A percentile compares a stretch with the other conserved stretches of the same genome.
phyloP scores from a whole-genome alignment of 2,888 invertebrate genomes.

The Hermaeophaga mercurialis region DNA sequence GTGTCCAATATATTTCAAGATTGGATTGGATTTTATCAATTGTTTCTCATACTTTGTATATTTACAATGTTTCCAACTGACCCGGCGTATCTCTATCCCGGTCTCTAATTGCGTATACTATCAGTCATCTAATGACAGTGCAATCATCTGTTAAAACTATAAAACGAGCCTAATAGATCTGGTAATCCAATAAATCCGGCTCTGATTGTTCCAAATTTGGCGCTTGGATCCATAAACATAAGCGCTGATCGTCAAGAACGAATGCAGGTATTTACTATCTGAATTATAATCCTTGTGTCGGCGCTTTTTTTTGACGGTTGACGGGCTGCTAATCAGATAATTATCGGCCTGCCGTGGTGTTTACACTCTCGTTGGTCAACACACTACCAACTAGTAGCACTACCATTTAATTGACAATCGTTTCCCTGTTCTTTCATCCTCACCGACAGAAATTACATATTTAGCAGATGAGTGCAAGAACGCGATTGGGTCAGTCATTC shows the following conservation, averaged over 20 bases:
- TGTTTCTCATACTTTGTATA: too few species aligned
- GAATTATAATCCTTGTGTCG: conserved; percentile 32
- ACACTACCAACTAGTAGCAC: conserved; percentile 19
- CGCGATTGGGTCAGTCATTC: conserved; percentile 5
- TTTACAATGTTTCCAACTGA: too few species aligned
- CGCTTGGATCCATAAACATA: conserved; percentile 8
- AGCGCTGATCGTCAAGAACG: conserved; percentile 4
- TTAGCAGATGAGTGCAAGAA: conserved; percentile 27
- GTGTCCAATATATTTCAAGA: too few species aligned
- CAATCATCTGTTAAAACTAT: too few species aligned
- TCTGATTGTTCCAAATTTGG: conserved; percentile 14
- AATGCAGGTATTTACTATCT: conserved; percentile 33
- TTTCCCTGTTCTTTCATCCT: conserved; percentile 30
- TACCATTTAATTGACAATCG: conserved; percentile 30
- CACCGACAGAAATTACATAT: conserved; percentile 33
- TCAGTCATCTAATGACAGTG: too few species aligned
- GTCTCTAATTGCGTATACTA: too few species aligned
- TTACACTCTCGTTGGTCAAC: conserved; percentile 33
- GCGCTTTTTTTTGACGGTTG: conserved; percentile 31
- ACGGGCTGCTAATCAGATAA: conserved; percentile 35
- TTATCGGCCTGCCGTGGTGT: conserved; percentile 36
- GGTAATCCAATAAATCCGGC: conserved; percentile 11
- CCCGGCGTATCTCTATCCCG: too few species aligned
- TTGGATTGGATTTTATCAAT: too few species aligned
- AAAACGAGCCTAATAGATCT: conserved; percentile 6